Evolutionary conservation across 2,888 invertebrate genomes (phyloP).

Genomic region (Paralinhomoeus sp.): DNA sequence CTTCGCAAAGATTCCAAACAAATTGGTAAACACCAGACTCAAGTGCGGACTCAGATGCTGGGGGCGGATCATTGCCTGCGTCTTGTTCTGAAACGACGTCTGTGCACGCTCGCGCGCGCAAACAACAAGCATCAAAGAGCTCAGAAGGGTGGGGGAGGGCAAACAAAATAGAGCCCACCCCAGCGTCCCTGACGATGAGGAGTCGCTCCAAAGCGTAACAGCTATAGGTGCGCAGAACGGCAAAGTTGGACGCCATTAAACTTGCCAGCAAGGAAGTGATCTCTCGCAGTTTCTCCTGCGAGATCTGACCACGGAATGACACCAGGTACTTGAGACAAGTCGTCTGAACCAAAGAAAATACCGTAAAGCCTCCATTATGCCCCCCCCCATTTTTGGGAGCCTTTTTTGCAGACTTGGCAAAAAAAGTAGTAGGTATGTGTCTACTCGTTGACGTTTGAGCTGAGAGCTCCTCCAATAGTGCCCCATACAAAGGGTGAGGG

Average conservation of each 20-base stretch:
- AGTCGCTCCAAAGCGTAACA: slow-evolving; percentile 74
- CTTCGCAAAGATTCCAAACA: slow-evolving; percentile 48
- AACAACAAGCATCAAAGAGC: background rate
- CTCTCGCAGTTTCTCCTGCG: slow-evolving; percentile 47
- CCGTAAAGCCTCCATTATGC: no score
- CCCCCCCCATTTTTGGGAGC: no score
- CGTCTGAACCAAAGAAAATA: slow-evolving; percentile 81
- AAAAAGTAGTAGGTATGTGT: no score
- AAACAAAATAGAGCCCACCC: background rate
- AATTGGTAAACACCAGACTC: slow-evolving; percentile 46
- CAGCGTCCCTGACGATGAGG: slow-evolving; percentile 44
- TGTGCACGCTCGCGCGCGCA: no score
- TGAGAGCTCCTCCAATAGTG: no score
- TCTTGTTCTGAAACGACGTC: no score
- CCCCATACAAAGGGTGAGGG: no score
- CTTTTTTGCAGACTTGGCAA: no score
- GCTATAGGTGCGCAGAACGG: slow-evolving; percentile 81
- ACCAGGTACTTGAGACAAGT: slow-evolving; percentile 87
- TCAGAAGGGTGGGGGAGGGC: background rate
- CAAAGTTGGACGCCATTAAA: slow-evolving; percentile 49
- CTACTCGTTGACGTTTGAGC: no score
- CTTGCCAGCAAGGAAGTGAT: slow-evolving; percentile 54
- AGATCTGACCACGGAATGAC: slow-evolving; percentile 73
- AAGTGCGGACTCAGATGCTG: slow-evolving; percentile 16
- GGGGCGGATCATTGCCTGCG: background rate